These are phyloP conservation scores for Selenia dentaria DNA, from an alignment of 2,888 invertebrate species.

Conservation along the genomic window DNA sequence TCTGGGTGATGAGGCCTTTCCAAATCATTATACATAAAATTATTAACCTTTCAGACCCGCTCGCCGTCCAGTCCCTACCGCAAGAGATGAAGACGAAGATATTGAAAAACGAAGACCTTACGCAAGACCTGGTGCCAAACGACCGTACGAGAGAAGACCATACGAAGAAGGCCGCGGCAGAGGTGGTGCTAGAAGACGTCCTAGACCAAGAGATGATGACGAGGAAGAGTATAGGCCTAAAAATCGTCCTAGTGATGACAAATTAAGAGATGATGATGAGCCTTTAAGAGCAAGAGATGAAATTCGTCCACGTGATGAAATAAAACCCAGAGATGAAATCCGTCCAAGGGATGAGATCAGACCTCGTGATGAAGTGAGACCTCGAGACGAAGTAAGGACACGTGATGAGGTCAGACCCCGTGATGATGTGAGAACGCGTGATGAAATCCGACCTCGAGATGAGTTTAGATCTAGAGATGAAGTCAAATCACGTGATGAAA, in stretches of 20 bases:
- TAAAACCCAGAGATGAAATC: conserved; percentile 36
- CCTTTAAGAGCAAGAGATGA: conserved; percentile 37
- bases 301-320: conserved; percentile 35
- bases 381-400: conserved; percentile 45
- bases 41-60: conserved; percentile 66
- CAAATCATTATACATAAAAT: too few relatives aligned
- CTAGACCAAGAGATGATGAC: conserved; percentile 65
- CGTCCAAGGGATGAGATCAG: conserved; percentile 35
- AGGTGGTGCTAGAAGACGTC: conserved; percentile 45
- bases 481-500: conserved; percentile 28
- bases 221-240: conserved; percentile 47
- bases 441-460: conserved; percentile 44
- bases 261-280: conserved; percentile 33
- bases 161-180: conserved; percentile 45
- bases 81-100: conserved; percentile 71
- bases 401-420: conserved; percentile 39
- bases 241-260: conserved; percentile 44
- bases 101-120: conserved; percentile 16
- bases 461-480: conserved; percentile 39
- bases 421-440: conserved; percentile 36
- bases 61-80: conserved; percentile 50
- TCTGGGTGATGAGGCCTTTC: too few relatives aligned
- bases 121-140: conserved; percentile 60
- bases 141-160: conserved; percentile 64
- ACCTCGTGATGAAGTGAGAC: conserved; percentile 39